phyloP scores from a whole-genome alignment of 2,113 vertebrate species.

The Pseudopodoces humilis region DNA sequence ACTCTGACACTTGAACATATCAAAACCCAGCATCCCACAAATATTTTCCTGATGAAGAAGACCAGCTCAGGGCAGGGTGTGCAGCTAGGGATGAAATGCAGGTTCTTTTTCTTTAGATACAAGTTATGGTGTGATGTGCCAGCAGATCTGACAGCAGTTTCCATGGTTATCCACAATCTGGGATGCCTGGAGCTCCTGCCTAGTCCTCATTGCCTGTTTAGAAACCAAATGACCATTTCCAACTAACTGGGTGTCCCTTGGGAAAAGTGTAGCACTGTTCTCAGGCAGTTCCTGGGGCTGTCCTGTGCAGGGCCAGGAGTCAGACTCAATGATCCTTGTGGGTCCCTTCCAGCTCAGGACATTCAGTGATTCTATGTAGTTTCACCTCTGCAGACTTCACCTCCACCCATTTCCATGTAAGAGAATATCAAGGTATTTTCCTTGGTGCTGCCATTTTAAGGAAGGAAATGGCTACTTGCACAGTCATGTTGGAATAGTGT shows the following conservation, averaged over 20 bases:
- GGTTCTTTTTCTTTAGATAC: background rate
- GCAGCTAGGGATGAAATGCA: background rate
- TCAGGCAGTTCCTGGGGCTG: background rate
- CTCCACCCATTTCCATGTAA: background rate
- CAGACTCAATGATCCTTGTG: background rate
- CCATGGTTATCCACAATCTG: background rate
- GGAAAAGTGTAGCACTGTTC: background rate
- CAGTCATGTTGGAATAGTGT: background rate
- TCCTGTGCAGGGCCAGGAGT: background rate
- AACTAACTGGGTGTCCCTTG: fast-evolving
- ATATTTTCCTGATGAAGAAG: background rate
- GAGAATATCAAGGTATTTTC: background rate
- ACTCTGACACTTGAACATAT: background rate
- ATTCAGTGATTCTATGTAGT: background rate
- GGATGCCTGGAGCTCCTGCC: background rate
- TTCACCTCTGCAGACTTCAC: background rate
- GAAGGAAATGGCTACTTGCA: background rate
- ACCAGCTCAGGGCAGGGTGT: background rate
- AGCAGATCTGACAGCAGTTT: background rate
- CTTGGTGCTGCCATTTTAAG: background rate
- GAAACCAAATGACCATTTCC: background rate
- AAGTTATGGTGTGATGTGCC: background rate
- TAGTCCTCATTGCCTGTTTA: background rate
- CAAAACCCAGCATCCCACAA: background rate
- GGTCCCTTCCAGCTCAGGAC: background rate